Conservation (phyloP, 2,888 invertebrate genomes). For the Drosophila algonquin region DNA sequence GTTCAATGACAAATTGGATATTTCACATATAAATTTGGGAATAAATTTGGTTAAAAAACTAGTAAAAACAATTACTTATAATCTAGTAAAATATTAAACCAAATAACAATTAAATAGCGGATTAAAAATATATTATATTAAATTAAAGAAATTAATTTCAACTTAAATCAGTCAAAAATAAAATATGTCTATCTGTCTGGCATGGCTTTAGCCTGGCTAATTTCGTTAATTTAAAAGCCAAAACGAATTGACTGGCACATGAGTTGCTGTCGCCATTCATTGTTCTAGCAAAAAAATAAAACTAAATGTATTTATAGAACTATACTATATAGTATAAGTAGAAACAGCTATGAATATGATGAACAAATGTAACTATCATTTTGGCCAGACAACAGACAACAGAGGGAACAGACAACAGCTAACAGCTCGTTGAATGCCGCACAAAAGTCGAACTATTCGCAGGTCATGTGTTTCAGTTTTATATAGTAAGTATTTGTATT, state of each 20-base stretch:
- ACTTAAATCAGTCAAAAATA: too few relatives aligned
- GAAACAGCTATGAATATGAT: conserved; percentile 11
- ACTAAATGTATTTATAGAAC: neutral
- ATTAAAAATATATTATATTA: too few relatives aligned
- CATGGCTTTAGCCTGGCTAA: neutral
- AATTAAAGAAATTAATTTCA: too few relatives aligned
- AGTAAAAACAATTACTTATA: neutral
- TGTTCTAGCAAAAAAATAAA: neutral
- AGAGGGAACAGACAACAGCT: neutral
- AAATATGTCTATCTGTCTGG: neutral
- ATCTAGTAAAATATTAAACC: too few relatives aligned
- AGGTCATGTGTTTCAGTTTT: conserved; percentile 41
- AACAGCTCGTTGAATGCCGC: conserved; percentile 2
- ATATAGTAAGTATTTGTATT: conserved; percentile 14
- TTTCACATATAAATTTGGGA: neutral
- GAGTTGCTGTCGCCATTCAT: neutral
- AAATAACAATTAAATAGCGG: neutral
- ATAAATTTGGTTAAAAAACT: neutral
- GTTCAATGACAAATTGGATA: neutral
- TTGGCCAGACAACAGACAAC: conserved; percentile 47
- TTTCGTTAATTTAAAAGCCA: neutral
- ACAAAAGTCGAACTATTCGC: conserved; percentile 31
- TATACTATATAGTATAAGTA: neutral
- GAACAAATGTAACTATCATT: conserved; percentile 39
- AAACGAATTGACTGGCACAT: neutral